phyloP scores from a whole-genome alignment of 2,888 invertebrate species.

The Chorisops tibialis region DNA sequence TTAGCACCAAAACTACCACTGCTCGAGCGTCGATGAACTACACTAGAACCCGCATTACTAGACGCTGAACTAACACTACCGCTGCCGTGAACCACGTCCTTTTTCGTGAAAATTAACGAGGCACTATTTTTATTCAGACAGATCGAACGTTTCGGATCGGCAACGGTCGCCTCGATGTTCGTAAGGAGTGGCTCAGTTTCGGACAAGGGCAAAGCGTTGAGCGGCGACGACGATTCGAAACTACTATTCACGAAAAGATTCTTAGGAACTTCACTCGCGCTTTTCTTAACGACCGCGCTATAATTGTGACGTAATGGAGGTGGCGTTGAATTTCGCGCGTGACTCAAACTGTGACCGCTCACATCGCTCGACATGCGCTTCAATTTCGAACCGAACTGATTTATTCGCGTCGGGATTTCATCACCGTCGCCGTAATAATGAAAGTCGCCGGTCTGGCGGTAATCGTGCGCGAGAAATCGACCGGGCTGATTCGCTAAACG shows the following conservation, averaged over 20 bases:
- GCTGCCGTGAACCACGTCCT: slow-evolving; percentile 38
- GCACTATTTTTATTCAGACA: slow-evolving; percentile 48
- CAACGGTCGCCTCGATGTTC: slow-evolving; percentile 44
- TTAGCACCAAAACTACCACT: slow-evolving; percentile 35
- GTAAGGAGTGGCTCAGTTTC: slow-evolving; percentile 49
- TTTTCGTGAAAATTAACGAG: slow-evolving; percentile 50
- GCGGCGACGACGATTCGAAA: background rate
- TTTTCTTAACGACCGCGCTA: background rate
- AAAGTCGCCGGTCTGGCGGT: background rate
- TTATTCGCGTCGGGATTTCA: background rate
- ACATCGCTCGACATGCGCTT: slow-evolving; percentile 27
- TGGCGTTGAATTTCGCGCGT: background rate
- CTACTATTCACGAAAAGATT: slow-evolving; percentile 25
- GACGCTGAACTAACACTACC: background rate
- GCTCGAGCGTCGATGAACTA: slow-evolving; percentile 3
- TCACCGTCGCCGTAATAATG: background rate
- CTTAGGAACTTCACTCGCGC: slow-evolving; percentile 14
- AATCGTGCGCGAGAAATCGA: background rate
- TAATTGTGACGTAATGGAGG: background rate
- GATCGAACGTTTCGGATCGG: slow-evolving; percentile 46
- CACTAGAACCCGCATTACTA: slow-evolving; percentile 3
- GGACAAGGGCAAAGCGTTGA: slow-evolving; percentile 42
- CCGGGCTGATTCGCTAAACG: background rate
- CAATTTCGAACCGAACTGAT: slow-evolving; percentile 20
- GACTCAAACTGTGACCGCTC: slow-evolving; percentile 2